These are phyloP conservation scores for Rhynchomys soricoides DNA, from an alignment of 2,113 vertebrate species.

Conservation along the genomic window DNA sequence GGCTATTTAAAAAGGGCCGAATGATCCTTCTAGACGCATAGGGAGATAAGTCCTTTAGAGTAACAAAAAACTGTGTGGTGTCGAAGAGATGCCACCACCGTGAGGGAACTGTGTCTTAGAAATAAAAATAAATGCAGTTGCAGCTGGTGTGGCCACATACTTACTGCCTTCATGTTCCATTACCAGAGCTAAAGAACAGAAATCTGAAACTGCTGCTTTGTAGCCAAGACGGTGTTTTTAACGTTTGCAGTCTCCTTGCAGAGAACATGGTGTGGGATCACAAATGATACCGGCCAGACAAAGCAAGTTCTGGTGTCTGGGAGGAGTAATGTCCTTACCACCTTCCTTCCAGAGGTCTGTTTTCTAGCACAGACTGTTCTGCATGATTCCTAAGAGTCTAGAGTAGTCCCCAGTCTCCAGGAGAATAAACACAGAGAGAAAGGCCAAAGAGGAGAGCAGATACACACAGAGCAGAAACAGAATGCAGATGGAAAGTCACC, in stretches of 20 bases:
- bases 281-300: constrained; percentile 31
- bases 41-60: constrained; percentile 64
- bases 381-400: background rate
- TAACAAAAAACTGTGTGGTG: constrained; percentile 52
- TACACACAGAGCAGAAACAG: background rate
- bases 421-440: background rate
- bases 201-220: constrained; percentile 72
- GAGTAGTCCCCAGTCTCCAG: background rate
- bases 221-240: constrained; percentile 70
- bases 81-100: constrained; percentile 23
- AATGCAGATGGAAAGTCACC: background rate
- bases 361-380: background rate
- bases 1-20: background rate
- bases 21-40: background rate
- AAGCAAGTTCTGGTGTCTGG: background rate
- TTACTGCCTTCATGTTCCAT: constrained; percentile 34
- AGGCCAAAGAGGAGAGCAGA: background rate
- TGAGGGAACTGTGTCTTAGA: constrained; percentile 33
- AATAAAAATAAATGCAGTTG: constrained; percentile 55
- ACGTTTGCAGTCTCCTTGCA: constrained; percentile 35
- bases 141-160: background rate
- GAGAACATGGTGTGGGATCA: constrained; percentile 48
- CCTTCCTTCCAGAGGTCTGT: background rate
- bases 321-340: accelerated
- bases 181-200: constrained; percentile 56